Evolutionary conservation across 2,888 invertebrate species (phyloP), one percentile per base, ranked within the genome.

Genomic region (Nomada fabriciana): DNA sequence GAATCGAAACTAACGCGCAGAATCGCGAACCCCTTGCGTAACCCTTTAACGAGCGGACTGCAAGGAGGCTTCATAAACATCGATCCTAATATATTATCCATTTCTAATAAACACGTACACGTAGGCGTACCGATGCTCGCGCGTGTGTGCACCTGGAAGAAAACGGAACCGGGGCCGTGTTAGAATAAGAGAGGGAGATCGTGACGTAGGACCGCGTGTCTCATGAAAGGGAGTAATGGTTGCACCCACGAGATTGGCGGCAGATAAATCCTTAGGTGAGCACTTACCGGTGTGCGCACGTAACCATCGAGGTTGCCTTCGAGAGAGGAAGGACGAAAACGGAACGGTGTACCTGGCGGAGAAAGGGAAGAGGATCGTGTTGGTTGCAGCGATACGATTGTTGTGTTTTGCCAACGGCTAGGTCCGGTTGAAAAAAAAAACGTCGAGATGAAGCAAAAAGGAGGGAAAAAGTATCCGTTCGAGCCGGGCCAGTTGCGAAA

Each of bases 141-240:
- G 55, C 23, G 36, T 36, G 2, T 50, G 59, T 25, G 53, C 52
- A 4, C 50, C 23, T 42, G 18, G 50, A 74, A 61, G 81, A 82
- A 84, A 85, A 85, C 84, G 81, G 85, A 84, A 84, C 85, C 68
- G 74, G 25, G 50, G 52, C 42, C 59, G 11, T 20, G 15, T 42
- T 20, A 65, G 52, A 29, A 75, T 74, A 70, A 60, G 60, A 59
- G 63, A 67, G 85, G 80, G 72, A 55, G 88, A 91, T 90, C 90
- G 91, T 90, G 91, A 92, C 89, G 91, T 86, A 88, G 89, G 82
- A 53, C 88, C 91, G 89, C 87, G 89, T 91, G 91, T 91, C 91
- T 88, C 89, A 89, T 80, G 85, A 88, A 88, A 87, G 87, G 83
- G 82, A 88, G 82, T 71, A 86, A 83, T 63, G 83, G 88, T 86